These are phyloP conservation scores for Neolamprologus multifasciatus DNA, from an alignment of 2,797 vertebrate species.

Conservation along the genomic window DNA sequence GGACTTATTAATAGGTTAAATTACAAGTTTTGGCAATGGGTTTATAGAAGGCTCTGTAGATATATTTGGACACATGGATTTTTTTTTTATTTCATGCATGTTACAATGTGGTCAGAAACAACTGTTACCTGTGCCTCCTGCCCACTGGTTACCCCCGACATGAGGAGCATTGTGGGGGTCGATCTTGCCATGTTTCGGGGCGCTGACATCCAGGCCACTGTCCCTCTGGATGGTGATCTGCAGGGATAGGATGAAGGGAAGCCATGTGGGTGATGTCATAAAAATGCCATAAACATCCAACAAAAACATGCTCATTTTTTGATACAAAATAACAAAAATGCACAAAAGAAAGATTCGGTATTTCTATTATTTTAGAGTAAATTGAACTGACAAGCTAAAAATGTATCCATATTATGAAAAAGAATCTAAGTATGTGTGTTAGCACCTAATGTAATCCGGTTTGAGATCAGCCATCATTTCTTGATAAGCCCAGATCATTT, in stretches of 20 bases:
- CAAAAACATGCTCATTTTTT: neutral
- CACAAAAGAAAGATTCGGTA: neutral
- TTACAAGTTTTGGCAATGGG: neutral
- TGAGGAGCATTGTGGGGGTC: slow-evolving; percentile 87
- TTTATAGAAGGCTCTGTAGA: neutral
- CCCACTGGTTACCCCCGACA: slow-evolving; percentile 94
- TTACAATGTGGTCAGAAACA: neutral
- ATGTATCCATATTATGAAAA: neutral
- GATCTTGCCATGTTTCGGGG: slow-evolving; percentile 91
- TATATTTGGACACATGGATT: neutral
- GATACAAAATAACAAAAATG: neutral
- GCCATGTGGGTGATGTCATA: neutral
- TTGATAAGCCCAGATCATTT: neutral
- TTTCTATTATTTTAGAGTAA: neutral
- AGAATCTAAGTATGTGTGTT: neutral
- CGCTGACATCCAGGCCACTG: slow-evolving; percentile 85
- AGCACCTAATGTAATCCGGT: neutral
- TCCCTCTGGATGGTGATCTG: slow-evolving; percentile 93
- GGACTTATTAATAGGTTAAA: neutral
- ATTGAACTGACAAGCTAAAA: neutral
- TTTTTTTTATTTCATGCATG: neutral
- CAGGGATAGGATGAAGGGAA: neutral
- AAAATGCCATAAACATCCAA: neutral
- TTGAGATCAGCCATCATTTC: neutral
- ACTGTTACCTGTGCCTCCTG: slow-evolving; percentile 87